Conservation (phyloP, 2,888 invertebrate species). For the Nowickia ferox region DNA sequence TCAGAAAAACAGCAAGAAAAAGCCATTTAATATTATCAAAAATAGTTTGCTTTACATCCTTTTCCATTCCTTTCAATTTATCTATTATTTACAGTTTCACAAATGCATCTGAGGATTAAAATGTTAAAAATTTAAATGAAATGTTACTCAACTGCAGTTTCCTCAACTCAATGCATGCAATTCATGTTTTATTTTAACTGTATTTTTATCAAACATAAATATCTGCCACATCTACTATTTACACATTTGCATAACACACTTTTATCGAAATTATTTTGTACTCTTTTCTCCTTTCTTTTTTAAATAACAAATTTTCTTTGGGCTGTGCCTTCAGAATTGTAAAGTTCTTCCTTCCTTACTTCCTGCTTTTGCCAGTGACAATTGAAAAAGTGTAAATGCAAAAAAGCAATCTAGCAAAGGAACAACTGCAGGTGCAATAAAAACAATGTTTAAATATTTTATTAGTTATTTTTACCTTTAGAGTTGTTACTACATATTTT, state of each 20-base stretch:
- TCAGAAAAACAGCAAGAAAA: not conserved
- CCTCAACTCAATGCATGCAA: not conserved
- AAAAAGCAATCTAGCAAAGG: constrained; percentile 47
- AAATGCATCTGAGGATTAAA: constrained; percentile 73
- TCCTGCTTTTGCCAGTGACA: not conserved
- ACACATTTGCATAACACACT: constrained; percentile 1
- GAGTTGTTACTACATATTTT: not conserved
- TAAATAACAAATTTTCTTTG: constrained; percentile 19
- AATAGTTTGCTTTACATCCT: not conserved
- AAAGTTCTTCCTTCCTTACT: not conserved
- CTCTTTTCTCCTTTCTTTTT: not conserved
- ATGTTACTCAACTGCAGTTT: constrained; percentile 29
- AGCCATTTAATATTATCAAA: not conserved
- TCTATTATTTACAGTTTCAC: constrained; percentile 33
- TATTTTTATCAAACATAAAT: constrained; percentile 24
- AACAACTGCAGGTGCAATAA: constrained; percentile 35
- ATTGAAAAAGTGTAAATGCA: constrained; percentile 48
- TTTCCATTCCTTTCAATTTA: constrained; percentile 16
- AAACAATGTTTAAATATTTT: constrained; percentile 61
- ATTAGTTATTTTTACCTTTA: constrained; percentile 30
- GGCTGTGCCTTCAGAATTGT: not conserved
- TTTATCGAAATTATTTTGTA: constrained; percentile 2
- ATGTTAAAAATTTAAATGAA: constrained; percentile 74
- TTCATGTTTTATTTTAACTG: constrained; percentile 44
- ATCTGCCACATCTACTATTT: constrained; percentile 4